phyloP scores from a whole-genome alignment of 2,113 vertebrate genomes.

The Lipophrys pholis region DNA sequence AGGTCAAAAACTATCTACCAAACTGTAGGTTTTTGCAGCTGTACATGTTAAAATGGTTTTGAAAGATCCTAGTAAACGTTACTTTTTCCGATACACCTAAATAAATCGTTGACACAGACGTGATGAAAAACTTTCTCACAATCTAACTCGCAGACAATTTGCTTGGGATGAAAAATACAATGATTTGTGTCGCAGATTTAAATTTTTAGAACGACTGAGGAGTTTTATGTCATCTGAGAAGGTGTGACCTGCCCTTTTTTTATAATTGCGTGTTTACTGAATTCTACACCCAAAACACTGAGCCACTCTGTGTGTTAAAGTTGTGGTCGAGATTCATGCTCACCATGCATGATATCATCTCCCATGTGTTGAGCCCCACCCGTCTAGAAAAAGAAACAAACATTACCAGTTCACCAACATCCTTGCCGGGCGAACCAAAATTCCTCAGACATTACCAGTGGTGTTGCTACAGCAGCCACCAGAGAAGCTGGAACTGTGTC shows the following conservation, averaged over 20 bases:
- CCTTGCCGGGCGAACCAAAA: neutral
- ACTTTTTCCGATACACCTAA: too few species aligned
- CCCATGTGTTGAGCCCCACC: neutral
- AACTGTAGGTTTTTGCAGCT: too few species aligned
- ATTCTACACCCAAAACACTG: neutral
- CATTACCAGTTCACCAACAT: neutral
- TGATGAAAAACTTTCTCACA: too few species aligned
- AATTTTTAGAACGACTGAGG: neutral
- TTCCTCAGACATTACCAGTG: neutral
- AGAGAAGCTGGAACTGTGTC: conserved; percentile 19
- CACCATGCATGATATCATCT: conserved; percentile 9
- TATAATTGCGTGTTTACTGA: neutral
- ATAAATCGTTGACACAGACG: too few species aligned
- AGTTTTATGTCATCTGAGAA: neutral
- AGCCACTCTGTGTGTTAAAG: neutral
- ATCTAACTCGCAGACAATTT: too few species aligned
- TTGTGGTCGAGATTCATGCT: conserved; percentile 2
- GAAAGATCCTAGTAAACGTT: too few species aligned
- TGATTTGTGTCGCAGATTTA: too few species aligned
- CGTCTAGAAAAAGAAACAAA: neutral
- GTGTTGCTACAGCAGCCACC: conserved; percentile 12
- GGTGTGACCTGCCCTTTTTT: neutral
- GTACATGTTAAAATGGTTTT: too few species aligned
- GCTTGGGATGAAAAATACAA: too few species aligned
- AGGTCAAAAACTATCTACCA: too few species aligned